Evolutionary conservation across 1,140 invertebrate genomes (phyloP).

Genomic region (Apis dorsata): DNA sequence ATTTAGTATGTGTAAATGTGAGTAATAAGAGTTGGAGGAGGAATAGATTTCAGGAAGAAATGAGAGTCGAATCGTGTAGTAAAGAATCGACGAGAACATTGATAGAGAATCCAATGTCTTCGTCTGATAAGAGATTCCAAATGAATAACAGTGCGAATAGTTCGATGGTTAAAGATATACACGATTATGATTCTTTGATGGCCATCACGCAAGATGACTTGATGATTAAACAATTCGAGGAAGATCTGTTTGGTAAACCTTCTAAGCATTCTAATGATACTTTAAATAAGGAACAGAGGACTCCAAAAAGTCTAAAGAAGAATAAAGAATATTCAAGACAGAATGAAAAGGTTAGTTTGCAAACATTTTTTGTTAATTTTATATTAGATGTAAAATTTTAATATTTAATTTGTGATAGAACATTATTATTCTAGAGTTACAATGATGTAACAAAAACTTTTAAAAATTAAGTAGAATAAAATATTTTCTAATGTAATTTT

Average conservation of each 20-base stretch:
- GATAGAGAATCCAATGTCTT: neutral
- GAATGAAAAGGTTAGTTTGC: constrained; percentile 1
- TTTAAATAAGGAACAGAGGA: neutral
- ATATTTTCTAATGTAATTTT: neutral
- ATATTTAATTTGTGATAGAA: neutral
- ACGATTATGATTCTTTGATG: constrained; percentile 55
- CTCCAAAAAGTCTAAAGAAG: neutral
- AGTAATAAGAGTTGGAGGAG: neutral
- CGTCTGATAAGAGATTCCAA: neutral
- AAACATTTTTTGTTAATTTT: neutral
- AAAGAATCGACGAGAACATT: neutral
- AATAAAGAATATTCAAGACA: neutral
- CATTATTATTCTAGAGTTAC: neutral
- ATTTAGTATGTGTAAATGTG: neutral
- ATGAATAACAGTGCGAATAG: neutral
- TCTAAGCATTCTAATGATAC: neutral
- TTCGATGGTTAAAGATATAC: neutral
- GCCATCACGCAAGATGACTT: constrained; percentile 60
- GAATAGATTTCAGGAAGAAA: neutral
- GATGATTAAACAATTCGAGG: constrained; percentile 57
- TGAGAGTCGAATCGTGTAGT: neutral
- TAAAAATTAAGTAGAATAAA: neutral
- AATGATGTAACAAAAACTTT: neutral
- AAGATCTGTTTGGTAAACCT: constrained; percentile 55
- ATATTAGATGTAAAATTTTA: no score